These are phyloP conservation scores for Watsonalla cultraria DNA, from an alignment of 2,888 invertebrate species.

Conservation along the genomic window DNA sequence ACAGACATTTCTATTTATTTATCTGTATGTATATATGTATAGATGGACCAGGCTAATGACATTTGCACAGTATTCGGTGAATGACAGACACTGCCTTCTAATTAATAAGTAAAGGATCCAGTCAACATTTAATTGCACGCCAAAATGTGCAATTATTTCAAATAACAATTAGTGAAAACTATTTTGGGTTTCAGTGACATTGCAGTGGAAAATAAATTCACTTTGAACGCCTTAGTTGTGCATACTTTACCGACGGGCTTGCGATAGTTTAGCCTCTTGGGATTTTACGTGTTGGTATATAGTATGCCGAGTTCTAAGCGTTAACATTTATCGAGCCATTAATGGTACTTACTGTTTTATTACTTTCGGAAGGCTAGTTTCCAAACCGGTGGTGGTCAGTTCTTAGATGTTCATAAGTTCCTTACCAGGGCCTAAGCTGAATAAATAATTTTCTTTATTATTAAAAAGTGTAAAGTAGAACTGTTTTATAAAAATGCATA, in stretches of 20 bases:
- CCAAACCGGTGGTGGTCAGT: no score
- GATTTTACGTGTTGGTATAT: background rate
- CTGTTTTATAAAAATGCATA: no score
- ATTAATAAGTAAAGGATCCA: background rate
- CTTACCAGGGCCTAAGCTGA: no score
- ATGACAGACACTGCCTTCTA: background rate
- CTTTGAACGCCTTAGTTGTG: background rate
- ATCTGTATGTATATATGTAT: no score
- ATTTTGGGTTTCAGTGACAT: background rate
- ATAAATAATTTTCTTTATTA: no score
- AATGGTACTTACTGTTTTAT: no score
- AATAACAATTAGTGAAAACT: background rate
- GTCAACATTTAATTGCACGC: background rate
- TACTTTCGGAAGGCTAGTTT: no score
- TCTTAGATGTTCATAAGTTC: no score
- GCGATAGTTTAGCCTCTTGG: background rate
- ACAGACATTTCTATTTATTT: no score
- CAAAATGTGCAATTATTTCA: background rate
- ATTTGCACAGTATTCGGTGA: background rate
- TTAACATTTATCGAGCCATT: no score
- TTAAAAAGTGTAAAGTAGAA: no score
- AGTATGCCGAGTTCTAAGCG: no score
- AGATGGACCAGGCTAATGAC: background rate
- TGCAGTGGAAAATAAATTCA: background rate
- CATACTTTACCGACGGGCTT: background rate